A percentile compares a stretch with the other conserved stretches of the same genome.
Conservation (phyloP, 2,888 invertebrate species). For the Ditylenchus weischeri region DNA sequence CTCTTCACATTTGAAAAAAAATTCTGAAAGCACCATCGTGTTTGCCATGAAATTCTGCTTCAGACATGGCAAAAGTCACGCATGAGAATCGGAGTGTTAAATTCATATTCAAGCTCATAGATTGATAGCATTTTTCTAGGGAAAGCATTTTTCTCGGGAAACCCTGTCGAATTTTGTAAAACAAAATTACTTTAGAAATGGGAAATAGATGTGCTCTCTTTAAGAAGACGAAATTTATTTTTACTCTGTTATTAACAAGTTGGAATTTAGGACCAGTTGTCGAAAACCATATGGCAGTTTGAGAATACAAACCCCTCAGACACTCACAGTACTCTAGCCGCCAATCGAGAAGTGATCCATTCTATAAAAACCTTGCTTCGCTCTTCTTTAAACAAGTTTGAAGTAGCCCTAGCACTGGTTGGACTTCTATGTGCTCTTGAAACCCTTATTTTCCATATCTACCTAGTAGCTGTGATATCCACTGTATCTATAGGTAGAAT, state of each 20-base stretch:
- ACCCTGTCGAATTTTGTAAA: too few relatives aligned
- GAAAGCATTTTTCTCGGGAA: too few relatives aligned
- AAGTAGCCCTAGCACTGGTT: slow-evolving; percentile 40
- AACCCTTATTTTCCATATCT: slow-evolving; percentile 37
- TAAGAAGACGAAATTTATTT: neutral
- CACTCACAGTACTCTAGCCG: neutral
- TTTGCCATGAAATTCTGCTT: too few relatives aligned
- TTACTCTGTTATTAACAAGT: neutral
- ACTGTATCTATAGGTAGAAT: neutral
- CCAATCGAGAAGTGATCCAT: slow-evolving; percentile 15
- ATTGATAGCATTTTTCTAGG: too few relatives aligned
- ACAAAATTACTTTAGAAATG: too few relatives aligned
- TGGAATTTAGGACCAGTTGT: slow-evolving; percentile 14
- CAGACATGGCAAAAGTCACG: too few relatives aligned
- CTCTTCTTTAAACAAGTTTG: slow-evolving; percentile 36
- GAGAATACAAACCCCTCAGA: slow-evolving; percentile 10
- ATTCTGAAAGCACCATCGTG: too few relatives aligned
- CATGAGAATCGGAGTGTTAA: too few relatives aligned
- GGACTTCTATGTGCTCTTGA: slow-evolving; percentile 46
- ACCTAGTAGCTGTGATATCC: slow-evolving; percentile 13
- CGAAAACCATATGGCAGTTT: slow-evolving; percentile 19
- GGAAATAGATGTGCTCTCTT: too few relatives aligned
- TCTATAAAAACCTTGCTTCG: slow-evolving; percentile 18
- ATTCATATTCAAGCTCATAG: too few relatives aligned
- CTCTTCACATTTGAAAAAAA: too few relatives aligned